A percentile compares a stretch with the other conserved stretches of the same genome.
Evolutionary conservation across 2,797 vertebrate species (phyloP).

Genomic region (Lates japonicus): DNA sequence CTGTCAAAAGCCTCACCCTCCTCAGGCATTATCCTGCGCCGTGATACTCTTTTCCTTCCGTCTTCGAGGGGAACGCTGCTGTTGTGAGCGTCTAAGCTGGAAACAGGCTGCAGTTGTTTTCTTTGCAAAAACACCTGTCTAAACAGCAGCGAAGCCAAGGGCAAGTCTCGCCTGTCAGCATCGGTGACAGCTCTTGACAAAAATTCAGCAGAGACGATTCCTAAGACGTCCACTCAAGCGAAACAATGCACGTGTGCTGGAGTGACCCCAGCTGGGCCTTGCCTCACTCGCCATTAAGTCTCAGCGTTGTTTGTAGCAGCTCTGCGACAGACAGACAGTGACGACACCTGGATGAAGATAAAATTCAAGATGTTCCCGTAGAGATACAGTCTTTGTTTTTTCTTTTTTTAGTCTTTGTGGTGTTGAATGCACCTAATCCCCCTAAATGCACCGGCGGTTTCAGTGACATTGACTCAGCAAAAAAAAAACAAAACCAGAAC

Average conservation of each 20-base stretch:
- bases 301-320: conserved; percentile 49
- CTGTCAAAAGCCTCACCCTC: conserved; percentile 77
- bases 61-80: conserved; percentile 60
- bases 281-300: conserved; percentile 35
- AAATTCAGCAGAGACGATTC: conserved; percentile 79
- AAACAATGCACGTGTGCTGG: conserved; percentile 79
- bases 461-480: conserved; percentile 50
- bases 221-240: conserved; percentile 78
- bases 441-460: conserved; percentile 42
- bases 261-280: conserved; percentile 77
- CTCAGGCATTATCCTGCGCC: conserved; percentile 62
- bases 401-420: conserved; percentile 38
- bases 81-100: conserved; percentile 76
- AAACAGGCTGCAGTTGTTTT: conserved; percentile 83
- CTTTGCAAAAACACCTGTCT: conserved; percentile 88
- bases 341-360: conserved; percentile 52
- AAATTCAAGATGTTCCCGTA: conserved; percentile 26
- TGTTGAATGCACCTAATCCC: conserved; percentile 67
- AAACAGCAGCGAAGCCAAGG: conserved; percentile 87
- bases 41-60: conserved; percentile 80
- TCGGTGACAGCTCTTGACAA: conserved; percentile 80
- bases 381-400: conserved; percentile 52
- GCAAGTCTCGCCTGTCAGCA: conserved; percentile 83
- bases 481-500: conserved; percentile 61
- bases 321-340: conserved; percentile 23